Evolutionary conservation across 2,888 invertebrate genomes (phyloP), one percentile per base, ranked within the genome.

Genomic region (Pristionchus fissidentatus): DNA sequence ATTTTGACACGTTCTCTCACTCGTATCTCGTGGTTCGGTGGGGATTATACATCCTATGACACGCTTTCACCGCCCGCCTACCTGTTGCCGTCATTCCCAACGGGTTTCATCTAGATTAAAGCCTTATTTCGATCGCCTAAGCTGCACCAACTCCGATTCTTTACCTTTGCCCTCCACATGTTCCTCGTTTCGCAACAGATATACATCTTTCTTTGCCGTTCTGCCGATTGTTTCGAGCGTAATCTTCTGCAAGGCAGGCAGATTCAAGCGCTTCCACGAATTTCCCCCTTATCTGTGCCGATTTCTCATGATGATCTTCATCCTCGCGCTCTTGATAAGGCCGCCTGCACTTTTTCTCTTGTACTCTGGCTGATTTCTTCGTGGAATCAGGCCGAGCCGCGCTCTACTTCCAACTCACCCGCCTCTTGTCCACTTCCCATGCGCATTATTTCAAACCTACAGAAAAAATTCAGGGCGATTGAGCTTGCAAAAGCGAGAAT

Each of bases 361-460:
- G n/a, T 8, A 10, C 41, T 38, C 26, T n/a, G n/a, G n/a, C n/a
- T n/a, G n/a, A n/a, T n/a, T n/a, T 41, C 70, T 70, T 70, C 70
- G 13, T 26, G 10, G 62, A 62, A 62, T 62, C 41, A 41, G 70
- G 70, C 32, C 70, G 62, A 19, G 10, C n/a, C 19, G 10, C 19
- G 32, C 19, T 35, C 43, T n/a, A 70, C 70, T 70, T 70, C 70
- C 70, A 70, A 70, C 70, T 70, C 70, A 70, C 41, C 70, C 70
- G 13, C 35, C n/a, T 13, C 13, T 32, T 32, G 32, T 35, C n/a
- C n/a, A n/a, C n/a, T n/a, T n/a, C n/a, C n/a, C n/a, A n/a, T n/a
- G n/a, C n/a, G n/a, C n/a, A n/a, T n/a, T n/a, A n/a, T n/a, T n/a
- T n/a, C n/a, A n/a, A n/a, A n/a, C n/a, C n/a, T n/a, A n/a, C n/a